phyloP scores from a whole-genome alignment of 2,113 vertebrate genomes.

The Acanthisitta chloris region DNA sequence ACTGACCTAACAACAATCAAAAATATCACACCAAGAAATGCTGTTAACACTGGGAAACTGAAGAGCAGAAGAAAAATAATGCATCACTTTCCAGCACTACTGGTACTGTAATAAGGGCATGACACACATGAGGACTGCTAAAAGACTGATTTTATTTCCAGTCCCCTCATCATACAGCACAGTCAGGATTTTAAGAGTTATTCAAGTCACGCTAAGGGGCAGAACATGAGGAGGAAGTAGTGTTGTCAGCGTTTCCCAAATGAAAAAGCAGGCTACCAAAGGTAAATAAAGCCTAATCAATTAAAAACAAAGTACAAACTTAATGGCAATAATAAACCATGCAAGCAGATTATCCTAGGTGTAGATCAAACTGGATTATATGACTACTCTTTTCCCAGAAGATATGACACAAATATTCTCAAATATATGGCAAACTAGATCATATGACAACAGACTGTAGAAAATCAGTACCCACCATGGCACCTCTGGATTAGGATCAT shows the following conservation, averaged over 20 bases:
- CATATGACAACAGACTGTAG: accelerated
- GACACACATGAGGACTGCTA: not conserved
- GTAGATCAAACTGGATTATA: not conserved
- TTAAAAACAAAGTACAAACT: not conserved
- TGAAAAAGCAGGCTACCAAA: not conserved
- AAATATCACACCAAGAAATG: slow-evolving; percentile 8
- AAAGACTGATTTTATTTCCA: not conserved
- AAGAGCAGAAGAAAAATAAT: slow-evolving; percentile 13
- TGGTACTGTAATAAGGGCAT: not conserved
- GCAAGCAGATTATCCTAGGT: not conserved
- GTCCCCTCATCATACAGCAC: not conserved
- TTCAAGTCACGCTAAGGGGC: not conserved
- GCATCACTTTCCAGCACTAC: not conserved
- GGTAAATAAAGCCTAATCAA: not conserved
- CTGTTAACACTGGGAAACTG: not conserved
- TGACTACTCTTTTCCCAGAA: not conserved
- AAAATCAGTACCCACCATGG: not conserved
- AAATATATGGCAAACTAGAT: not conserved
- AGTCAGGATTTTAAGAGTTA: not conserved
- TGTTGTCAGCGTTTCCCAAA: not conserved
- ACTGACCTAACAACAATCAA: slow-evolving; percentile 35
- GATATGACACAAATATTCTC: not conserved
- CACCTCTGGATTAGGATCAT: not conserved
- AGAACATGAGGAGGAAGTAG: not conserved
- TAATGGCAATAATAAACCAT: not conserved